phyloP scores from a whole-genome alignment of 2,797 vertebrate species.

The Acomys russatus region DNA sequence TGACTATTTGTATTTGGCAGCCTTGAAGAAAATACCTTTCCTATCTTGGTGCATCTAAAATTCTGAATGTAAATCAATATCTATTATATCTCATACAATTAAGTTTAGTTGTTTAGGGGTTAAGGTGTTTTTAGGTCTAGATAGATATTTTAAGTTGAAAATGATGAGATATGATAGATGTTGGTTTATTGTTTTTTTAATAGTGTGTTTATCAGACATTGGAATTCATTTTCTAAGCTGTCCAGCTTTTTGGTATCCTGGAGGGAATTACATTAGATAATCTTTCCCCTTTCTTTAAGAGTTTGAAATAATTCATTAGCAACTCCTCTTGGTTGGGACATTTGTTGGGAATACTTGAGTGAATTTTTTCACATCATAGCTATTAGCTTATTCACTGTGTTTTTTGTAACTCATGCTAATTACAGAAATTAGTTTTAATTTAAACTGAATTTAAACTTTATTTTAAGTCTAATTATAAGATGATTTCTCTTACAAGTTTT shows the following conservation, averaged over 20 bases:
- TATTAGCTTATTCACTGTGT: constrained; percentile 36
- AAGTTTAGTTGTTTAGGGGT: too few relatives aligned
- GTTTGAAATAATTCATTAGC: constrained; percentile 22
- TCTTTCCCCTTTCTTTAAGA: constrained; percentile 56
- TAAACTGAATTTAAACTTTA: constrained; percentile 19
- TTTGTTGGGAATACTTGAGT: constrained; percentile 8
- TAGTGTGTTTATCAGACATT: neutral
- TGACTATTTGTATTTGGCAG: too few relatives aligned
- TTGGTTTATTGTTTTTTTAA: neutral
- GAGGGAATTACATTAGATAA: neutral
- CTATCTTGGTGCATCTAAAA: too few relatives aligned
- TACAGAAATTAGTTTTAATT: constrained; percentile 52
- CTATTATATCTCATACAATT: too few relatives aligned
- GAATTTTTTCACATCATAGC: neutral
- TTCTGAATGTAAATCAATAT: too few relatives aligned
- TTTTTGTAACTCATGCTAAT: constrained; percentile 48
- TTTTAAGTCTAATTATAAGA: constrained; percentile 34
- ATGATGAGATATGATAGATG: too few relatives aligned
- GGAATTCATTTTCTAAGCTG: constrained; percentile 2
- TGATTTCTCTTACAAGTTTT: constrained; percentile 43
- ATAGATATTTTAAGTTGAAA: too few relatives aligned
- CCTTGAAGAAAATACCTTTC: too few relatives aligned
- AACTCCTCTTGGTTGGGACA: constrained; percentile 24
- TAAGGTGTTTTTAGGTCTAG: too few relatives aligned
- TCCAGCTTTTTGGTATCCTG: constrained; percentile 42